Evolutionary conservation across 2,113 vertebrate genomes (phyloP).

Genomic region (Bubo blakistoni): DNA sequence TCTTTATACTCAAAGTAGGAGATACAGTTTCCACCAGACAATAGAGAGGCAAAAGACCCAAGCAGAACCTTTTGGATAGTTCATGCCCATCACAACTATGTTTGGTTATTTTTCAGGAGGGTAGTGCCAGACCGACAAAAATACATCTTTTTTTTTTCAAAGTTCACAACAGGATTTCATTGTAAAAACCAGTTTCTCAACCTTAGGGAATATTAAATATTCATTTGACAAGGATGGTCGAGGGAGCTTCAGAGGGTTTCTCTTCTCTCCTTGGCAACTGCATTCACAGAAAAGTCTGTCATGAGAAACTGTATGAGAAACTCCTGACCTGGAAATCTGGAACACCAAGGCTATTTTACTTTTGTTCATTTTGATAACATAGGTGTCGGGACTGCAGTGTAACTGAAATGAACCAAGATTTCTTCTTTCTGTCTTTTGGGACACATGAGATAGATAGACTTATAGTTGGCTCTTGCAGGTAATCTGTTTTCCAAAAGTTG

Average conservation of each 20-base stretch:
- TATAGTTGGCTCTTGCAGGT: neutral
- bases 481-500: neutral
- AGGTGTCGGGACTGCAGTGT: neutral
- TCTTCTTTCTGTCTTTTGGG: neutral
- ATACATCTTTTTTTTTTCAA: neutral
- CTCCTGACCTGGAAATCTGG: neutral
- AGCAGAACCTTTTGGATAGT: neutral
- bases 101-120: neutral
- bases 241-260: neutral
- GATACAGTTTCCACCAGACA: neutral
- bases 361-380: neutral
- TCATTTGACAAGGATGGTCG: neutral
- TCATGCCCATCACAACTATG: neutral
- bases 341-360: neutral
- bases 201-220: neutral
- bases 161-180: neutral
- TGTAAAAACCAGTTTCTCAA: neutral
- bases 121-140: neutral
- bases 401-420: neutral
- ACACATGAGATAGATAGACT: neutral
- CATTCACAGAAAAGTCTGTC: neutral
- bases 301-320: neutral
- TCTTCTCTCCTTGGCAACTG: neutral
- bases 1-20: neutral
- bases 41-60: neutral